Percentiles rank a stretch among this genome's conserved stretches.
Conservation (phyloP, 2,113 vertebrate species). For the Lamprotornis superbus region DNA sequence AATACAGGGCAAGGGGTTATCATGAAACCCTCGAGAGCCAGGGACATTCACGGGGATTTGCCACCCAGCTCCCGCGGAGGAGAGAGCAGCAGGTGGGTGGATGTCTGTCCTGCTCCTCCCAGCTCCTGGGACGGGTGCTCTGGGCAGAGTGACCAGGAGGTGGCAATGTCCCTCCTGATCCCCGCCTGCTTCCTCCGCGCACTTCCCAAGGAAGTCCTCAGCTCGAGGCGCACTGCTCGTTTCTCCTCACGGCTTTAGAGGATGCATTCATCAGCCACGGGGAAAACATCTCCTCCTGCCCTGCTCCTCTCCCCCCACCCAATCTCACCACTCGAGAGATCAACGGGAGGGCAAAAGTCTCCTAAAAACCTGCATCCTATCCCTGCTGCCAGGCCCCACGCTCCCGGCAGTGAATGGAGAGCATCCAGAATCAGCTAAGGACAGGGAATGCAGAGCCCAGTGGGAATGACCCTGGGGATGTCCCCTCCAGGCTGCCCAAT, state of each 20-base stretch:
- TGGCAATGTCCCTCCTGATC: constrained; percentile 49
- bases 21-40: neutral
- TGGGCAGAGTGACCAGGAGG: constrained; percentile 52
- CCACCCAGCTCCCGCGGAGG: neutral
- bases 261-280: accelerated
- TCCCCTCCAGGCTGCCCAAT: neutral
- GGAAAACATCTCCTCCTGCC: neutral
- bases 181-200: neutral
- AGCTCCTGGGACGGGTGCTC: neutral
- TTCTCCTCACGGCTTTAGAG: neutral
- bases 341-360: neutral
- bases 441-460: neutral
- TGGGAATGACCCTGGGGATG: neutral
- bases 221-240: neutral
- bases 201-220: neutral
- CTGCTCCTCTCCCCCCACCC: neutral
- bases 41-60: neutral
- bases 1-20: neutral
- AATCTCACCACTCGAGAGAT: neutral
- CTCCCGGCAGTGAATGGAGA: neutral
- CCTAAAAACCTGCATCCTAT: neutral
- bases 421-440: neutral
- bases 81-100: neutral
- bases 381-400: accelerated
- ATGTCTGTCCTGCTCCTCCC: neutral